Conservation (phyloP, 2,113 vertebrate species). For the Vicugna pacos region DNA sequence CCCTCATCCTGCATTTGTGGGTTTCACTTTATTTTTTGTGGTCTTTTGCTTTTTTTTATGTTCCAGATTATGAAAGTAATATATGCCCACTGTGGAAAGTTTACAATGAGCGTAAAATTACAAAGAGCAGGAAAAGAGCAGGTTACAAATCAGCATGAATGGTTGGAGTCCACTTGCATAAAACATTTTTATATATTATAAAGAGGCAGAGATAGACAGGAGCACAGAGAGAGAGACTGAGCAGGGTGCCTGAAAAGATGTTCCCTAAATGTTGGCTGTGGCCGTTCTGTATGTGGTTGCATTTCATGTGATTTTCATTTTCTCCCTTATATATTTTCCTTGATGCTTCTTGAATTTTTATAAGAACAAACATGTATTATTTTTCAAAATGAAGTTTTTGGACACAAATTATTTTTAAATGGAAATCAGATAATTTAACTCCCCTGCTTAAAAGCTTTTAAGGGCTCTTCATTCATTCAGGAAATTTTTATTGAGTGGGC, state of each 20-base stretch:
- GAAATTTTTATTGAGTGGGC: neutral
- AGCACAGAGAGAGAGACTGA: neutral
- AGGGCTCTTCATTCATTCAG: neutral
- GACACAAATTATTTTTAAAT: neutral
- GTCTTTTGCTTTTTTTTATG: slow-evolving; percentile 76
- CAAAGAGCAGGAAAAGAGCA: slow-evolving; percentile 75
- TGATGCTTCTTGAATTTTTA: neutral
- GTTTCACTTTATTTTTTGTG: slow-evolving; percentile 80
- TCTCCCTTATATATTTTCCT: neutral
- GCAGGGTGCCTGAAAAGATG: neutral
- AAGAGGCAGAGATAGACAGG: slow-evolving; percentile 49
- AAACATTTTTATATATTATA: slow-evolving; percentile 71
- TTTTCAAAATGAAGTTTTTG: neutral
- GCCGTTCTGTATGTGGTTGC: too few relatives aligned
- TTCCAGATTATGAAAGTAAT: slow-evolving; percentile 82
- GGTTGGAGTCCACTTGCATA: slow-evolving; percentile 69
- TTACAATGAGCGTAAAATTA: slow-evolving; percentile 81
- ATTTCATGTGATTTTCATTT: neutral
- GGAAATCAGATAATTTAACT: neutral
- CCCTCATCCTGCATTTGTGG: slow-evolving; percentile 78
- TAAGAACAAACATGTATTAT: neutral
- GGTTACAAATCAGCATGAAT: slow-evolving; percentile 75
- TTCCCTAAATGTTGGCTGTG: neutral
- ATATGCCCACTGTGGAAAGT: slow-evolving; percentile 76
- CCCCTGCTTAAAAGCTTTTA: neutral